Evolutionary conservation across 2,113 vertebrate species (phyloP), one percentile per base, ranked within the genome.

Genomic region (Microcebus ravelobensis): DNA sequence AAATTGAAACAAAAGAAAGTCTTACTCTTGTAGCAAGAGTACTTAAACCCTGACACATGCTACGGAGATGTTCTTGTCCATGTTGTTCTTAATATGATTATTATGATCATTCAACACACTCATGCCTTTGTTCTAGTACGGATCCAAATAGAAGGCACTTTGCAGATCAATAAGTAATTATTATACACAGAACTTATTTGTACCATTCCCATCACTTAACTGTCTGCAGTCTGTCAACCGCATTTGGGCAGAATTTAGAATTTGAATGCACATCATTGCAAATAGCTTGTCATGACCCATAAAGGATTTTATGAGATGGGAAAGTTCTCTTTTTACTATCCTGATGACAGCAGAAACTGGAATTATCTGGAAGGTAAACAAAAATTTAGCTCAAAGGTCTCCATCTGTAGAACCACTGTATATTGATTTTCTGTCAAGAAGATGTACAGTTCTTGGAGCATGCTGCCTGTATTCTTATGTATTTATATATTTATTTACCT

Each of bases 151-250:
- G 34, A 97, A 73, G 36, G 25, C 8, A 80, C 48, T 87, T 95
- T 97, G 52, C 29, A 96, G 82, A 91, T 94, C 95, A 87, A 97
- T 97, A 97, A 95, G 96, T 96, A 96, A 97, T 97, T 95, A 93
- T 55, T 63, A 91, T 91, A 67, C 25, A 45, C 55, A 45, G 74
- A 93, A 93, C 94, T 96, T 87, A 90, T 95, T 68, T 94, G 65
- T 5, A 80, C 8, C 74, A 73, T 86, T 67, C 76, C 76, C 1
- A 63, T 76, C 93, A 63, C 73, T 97, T 91, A 67, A 12, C 20
- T 96, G n/a, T 18, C 87, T 50, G 31, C 23, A n/a, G 14, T 96
- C 59, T 63, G 76, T 80, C 93, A 79, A 90, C 95, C 95, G 90
- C 31, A 36, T 97, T 96, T 87, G n/a, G 74, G 67, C 27, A n/a